These are phyloP conservation scores for Aquatica leii DNA, from an alignment of 2,888 invertebrate genomes.

Conservation along the genomic window DNA sequence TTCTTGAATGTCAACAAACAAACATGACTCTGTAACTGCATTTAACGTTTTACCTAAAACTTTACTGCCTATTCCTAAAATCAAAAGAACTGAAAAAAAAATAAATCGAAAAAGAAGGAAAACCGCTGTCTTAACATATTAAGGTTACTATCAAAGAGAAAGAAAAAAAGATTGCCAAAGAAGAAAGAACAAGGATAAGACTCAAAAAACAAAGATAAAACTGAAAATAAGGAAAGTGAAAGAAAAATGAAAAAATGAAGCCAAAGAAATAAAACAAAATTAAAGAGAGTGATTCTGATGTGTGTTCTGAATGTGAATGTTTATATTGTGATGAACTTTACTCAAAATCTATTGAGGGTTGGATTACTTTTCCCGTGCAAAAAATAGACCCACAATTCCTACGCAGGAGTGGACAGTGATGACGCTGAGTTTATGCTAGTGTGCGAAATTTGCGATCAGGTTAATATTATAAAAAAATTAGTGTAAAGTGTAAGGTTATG, in stretches of 20 bases:
- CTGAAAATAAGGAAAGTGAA: not conserved
- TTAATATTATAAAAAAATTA: not conserved
- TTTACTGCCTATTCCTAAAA: too few species aligned
- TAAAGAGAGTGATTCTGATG: too few species aligned
- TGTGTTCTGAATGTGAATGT: not conserved
- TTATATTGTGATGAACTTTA: not conserved
- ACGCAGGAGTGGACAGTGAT: conserved; percentile 3
- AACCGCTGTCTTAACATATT: too few species aligned
- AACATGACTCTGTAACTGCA: too few species aligned
- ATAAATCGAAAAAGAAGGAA: too few species aligned
- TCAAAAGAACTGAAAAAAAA: too few species aligned
- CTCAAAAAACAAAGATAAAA: not conserved
- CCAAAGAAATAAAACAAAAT: too few species aligned
- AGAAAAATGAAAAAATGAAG: too few species aligned
- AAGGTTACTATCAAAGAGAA: not conserved
- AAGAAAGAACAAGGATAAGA: too few species aligned
- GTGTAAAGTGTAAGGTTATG: not conserved
- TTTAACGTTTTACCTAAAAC: too few species aligned
- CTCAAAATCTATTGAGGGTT: conserved; percentile 5
- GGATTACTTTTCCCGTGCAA: not conserved
- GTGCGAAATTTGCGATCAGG: not conserved
- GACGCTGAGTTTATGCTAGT: not conserved
- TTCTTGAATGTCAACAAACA: too few species aligned
- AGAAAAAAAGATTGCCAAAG: not conserved
- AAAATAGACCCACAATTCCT: conserved; percentile 10